Percentiles rank a stretch among this genome's conserved stretches.
Conservation (phyloP, 2,113 vertebrate genomes). For the Cebidichthys violaceus region DNA sequence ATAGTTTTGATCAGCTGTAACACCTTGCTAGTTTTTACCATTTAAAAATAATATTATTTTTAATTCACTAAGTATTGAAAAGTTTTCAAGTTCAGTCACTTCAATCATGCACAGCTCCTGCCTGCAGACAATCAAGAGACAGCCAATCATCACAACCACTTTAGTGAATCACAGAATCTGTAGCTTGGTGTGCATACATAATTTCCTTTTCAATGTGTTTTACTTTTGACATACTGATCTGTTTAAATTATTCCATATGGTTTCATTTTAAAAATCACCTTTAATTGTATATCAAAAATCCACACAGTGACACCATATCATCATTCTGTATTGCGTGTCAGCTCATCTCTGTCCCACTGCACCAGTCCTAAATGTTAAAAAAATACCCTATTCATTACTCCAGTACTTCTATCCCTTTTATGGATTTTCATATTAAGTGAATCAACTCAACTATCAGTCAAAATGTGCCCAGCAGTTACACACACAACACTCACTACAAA, state of each 20-base stretch:
- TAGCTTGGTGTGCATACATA: neutral
- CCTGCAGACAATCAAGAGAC: constrained; percentile 18
- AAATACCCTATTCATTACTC: constrained; percentile 35
- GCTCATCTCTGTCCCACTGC: constrained; percentile 17
- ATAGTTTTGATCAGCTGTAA: neutral
- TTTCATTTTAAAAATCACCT: neutral
- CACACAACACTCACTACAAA: constrained; percentile 4
- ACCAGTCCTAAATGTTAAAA: constrained; percentile 15
- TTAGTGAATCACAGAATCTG: constrained; percentile 14
- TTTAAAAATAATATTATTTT: neutral
- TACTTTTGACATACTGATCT: constrained; percentile 9
- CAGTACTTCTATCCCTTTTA: constrained; percentile 8
- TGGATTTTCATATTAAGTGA: constrained; percentile 47
- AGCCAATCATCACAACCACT: neutral
- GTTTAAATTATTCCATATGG: neutral
- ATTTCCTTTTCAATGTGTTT: constrained; percentile 22
- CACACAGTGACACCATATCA: neutral
- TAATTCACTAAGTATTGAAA: neutral
- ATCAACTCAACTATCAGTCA: constrained; percentile 62
- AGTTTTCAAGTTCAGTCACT: neutral
- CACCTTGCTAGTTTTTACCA: neutral
- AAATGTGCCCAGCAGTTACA: constrained; percentile 15
- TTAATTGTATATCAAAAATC: neutral
- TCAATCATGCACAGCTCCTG: neutral
- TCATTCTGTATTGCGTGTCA: neutral